Conservation (phyloP, 1,140 invertebrate genomes). For the Sinella curviseta region DNA sequence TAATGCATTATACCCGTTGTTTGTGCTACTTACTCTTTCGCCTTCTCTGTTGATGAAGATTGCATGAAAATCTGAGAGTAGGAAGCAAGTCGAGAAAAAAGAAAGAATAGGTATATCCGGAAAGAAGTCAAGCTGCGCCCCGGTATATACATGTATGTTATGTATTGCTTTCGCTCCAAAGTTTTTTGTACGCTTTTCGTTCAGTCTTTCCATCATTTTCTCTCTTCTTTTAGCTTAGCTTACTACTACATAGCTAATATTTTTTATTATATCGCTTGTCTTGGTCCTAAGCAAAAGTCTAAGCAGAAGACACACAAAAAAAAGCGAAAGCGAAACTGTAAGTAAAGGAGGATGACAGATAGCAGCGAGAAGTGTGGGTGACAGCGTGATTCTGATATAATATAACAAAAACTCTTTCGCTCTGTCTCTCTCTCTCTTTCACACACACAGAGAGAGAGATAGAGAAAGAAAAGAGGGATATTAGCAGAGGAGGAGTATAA, state of each 20-base stretch:
- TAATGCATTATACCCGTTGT: too few species aligned
- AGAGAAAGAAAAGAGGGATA: not conserved
- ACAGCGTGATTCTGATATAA: constrained; percentile 26
- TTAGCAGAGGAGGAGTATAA: too few species aligned
- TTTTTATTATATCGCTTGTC: not conserved
- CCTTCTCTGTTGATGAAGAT: not conserved
- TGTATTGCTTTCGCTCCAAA: not conserved
- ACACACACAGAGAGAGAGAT: not conserved
- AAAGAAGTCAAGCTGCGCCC: constrained; percentile 4
- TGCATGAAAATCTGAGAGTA: not conserved
- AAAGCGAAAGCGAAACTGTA: not conserved
- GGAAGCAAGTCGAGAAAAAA: not conserved
- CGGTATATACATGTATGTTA: not conserved
- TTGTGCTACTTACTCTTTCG: not conserved
- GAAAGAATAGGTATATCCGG: not conserved
- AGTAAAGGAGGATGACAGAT: constrained; percentile 23
- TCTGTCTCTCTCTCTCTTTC: not conserved
- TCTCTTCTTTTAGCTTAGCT: not conserved
- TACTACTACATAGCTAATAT: not conserved
- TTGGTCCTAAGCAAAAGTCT: not conserved
- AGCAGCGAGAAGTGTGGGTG: constrained; percentile 13
- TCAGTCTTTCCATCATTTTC: not conserved
- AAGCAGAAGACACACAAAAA: not conserved
- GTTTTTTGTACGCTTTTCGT: not conserved
- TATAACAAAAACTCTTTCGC: constrained; percentile 7